phyloP scores from a whole-genome alignment of 2,797 vertebrate genomes.

The Lepilemur septentrionalis region DNA sequence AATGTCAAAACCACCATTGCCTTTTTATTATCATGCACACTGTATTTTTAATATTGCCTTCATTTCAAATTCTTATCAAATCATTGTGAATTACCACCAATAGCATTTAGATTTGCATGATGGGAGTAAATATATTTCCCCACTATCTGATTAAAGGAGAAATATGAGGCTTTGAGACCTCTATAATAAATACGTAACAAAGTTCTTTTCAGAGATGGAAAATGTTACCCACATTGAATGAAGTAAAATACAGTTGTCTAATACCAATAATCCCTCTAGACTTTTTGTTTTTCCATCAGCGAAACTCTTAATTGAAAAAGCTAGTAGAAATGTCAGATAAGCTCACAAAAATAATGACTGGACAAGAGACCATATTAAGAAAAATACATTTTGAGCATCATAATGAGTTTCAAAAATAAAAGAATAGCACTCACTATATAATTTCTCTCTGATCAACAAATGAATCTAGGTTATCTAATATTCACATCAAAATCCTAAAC shows the following conservation, averaged over 20 bases:
- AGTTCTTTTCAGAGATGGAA: slow-evolving; percentile 37
- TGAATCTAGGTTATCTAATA: background rate
- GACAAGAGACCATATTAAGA: slow-evolving; percentile 58
- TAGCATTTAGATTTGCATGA: slow-evolving; percentile 48
- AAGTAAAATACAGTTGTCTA: slow-evolving; percentile 47
- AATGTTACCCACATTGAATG: slow-evolving; percentile 17
- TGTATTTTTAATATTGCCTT: slow-evolving; percentile 49
- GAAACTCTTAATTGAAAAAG: slow-evolving; percentile 70
- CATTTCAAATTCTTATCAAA: slow-evolving; percentile 57
- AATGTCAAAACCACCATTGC: slow-evolving; percentile 50
- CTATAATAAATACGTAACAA: slow-evolving; percentile 24
- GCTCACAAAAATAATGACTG: slow-evolving; percentile 69
- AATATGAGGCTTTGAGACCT: slow-evolving; percentile 23
- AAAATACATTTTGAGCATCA: slow-evolving; percentile 73
- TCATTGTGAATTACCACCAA: slow-evolving; percentile 37
- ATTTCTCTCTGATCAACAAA: slow-evolving; percentile 32
- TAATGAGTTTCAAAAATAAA: slow-evolving; percentile 61
- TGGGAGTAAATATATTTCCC: slow-evolving; percentile 7
- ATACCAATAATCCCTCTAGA: slow-evolving; percentile 35
- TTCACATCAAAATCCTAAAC: slow-evolving; percentile 19
- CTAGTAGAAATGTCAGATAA: slow-evolving; percentile 68
- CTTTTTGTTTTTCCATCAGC: slow-evolving; percentile 26
- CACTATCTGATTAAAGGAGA: slow-evolving; percentile 34
- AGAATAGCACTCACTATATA: slow-evolving; percentile 42
- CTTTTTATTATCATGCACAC: background rate